phyloP scores from a whole-genome alignment of 2,797 vertebrate genomes.

The Sebastiscus tertius region DNA sequence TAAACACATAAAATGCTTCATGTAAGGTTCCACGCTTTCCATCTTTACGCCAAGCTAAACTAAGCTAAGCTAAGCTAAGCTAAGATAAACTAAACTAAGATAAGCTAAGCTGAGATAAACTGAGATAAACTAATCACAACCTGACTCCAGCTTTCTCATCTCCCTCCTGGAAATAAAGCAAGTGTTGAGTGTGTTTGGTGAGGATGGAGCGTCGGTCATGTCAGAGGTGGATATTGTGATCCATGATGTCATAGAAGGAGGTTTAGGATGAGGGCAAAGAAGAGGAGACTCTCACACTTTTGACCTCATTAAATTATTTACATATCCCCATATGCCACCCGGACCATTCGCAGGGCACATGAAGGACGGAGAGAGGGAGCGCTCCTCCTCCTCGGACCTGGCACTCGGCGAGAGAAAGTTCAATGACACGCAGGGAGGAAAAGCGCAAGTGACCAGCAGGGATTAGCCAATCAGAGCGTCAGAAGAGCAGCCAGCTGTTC shows the following conservation, averaged over 20 bases:
- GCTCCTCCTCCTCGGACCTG: slow-evolving; percentile 71
- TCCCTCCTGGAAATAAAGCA: background rate
- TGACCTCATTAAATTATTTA: slow-evolving; percentile 86
- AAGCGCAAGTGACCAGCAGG: slow-evolving; percentile 84
- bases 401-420: slow-evolving; percentile 79
- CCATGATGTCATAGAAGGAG: background rate
- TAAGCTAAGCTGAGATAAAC: background rate
- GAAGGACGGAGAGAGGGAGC: slow-evolving; percentile 70
- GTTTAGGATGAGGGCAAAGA: slow-evolving; percentile 18
- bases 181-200: background rate
- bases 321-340: slow-evolving; percentile 80
- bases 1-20: background rate
- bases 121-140: background rate
- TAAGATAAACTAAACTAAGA: background rate
- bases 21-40: background rate
- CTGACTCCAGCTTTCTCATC: background rate
- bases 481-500: slow-evolving; percentile 87
- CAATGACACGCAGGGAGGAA: slow-evolving; percentile 77
- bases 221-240: background rate
- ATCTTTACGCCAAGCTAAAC: background rate
- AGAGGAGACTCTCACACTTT: slow-evolving; percentile 68
- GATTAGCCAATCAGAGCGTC: slow-evolving; percentile 84
- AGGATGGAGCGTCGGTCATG: background rate
- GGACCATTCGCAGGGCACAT: slow-evolving; percentile 72
- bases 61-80: background rate